Base-by-base conservation (phyloP, 2,113 vertebrate genomes). In the Mesocricetus auratus region DNA sequence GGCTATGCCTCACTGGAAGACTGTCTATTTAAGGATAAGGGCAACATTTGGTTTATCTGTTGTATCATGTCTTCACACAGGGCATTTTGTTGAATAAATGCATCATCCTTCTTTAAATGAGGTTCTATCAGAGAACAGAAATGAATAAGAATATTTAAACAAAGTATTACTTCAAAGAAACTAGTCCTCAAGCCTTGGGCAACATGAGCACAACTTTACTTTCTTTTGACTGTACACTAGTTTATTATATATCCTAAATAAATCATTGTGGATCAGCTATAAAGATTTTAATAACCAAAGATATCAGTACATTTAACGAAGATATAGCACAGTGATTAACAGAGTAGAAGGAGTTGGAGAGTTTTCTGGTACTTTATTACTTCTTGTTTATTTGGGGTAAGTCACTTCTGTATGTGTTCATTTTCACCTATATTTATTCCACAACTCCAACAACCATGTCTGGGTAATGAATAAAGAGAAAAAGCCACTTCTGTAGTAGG, bases 401-500 rank as follows among this genome's bases (percentile, higher is more conserved):
- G 39, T 77, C 42, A n/a, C n/a, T 85, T n/a, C n/a, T n/a, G n/a
- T n/a, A n/a, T n/a, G n/a, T n/a, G n/a, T n/a, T n/a, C n/a, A n/a
- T n/a, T n/a, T n/a, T n/a, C n/a, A n/a, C n/a, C n/a, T n/a, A n/a
- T n/a, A n/a, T n/a, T n/a, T n/a, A n/a, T n/a, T n/a, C n/a, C n/a
- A n/a, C 12, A 50, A 39, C 10, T 92, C 26, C 50, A 75, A 33
- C 42, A 83, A 29, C 15, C 29, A 53, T 17, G 15, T 36, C 50
- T 77, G 16, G 31, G 47, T 3, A 68, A 74, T 64, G 71, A 42
- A 88, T 86, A 33, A 77, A 86, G 22, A 96, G 69, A 95, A 93
- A 21, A 42, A 73, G 3, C 36, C 15, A 53, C 17, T 24, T 69
- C 5, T 24, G 39, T 29, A 71, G 7, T 2, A 87, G 16, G 16